Evolutionary conservation across 2,888 invertebrate genomes (phyloP).

Genomic region (Sinohyriopsis cumingii): DNA sequence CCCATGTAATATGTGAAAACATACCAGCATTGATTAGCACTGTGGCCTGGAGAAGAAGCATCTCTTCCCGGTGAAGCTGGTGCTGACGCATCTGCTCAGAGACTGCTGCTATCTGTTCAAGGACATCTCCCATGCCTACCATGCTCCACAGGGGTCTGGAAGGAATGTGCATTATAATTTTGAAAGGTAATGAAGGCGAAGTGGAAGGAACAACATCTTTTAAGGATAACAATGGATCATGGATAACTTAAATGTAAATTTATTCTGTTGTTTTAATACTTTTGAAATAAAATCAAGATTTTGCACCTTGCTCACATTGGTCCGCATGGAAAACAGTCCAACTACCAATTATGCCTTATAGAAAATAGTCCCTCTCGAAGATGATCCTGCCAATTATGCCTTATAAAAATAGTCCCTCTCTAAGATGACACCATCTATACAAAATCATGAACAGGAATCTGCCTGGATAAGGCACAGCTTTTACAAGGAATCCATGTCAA

Average conservation of each 20-base stretch:
- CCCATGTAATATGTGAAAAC: not conserved
- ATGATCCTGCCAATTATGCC: too few species aligned
- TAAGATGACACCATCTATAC: too few species aligned
- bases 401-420: too few species aligned
- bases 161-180: not conserved
- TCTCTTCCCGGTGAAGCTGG: slow-evolving; percentile 59
- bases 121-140: slow-evolving; percentile 58
- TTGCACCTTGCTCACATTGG: too few species aligned
- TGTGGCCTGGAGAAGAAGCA: slow-evolving; percentile 61
- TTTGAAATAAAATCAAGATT: too few species aligned
- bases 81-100: slow-evolving; percentile 61
- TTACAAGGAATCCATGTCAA: too few species aligned
- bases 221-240: not conserved
- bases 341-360: too few species aligned
- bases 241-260: slow-evolving; percentile 1
- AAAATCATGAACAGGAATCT: too few species aligned
- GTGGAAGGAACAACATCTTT: not conserved
- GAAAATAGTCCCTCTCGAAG: too few species aligned
- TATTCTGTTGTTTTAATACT: not conserved
- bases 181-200: not conserved
- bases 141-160: slow-evolving; percentile 58
- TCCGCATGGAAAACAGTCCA: too few species aligned
- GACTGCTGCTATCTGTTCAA: slow-evolving; percentile 64
- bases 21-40: slow-evolving; percentile 65
- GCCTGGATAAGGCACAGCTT: too few species aligned